Percentiles rank a stretch among this genome's conserved stretches.
phyloP scores from a whole-genome alignment of 2,797 vertebrate genomes.

The Peromyscus attwateri region DNA sequence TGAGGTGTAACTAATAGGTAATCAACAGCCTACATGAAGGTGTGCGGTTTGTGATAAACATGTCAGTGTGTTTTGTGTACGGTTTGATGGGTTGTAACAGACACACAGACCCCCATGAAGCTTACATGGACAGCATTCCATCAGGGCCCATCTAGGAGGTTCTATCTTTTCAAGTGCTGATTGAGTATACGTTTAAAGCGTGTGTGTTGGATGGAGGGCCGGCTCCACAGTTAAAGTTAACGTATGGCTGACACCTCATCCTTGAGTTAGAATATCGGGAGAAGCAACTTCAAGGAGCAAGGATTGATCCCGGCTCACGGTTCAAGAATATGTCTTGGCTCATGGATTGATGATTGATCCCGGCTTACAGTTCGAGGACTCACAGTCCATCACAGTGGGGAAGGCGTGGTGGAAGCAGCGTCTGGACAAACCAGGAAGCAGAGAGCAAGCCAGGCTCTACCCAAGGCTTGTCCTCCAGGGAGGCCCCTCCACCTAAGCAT shows the following conservation, averaged over 20 bases:
- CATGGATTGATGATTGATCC: not conserved
- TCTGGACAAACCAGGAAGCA: not conserved
- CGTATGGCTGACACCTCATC: not conserved
- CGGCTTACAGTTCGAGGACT: not conserved
- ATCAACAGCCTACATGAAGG: not conserved
- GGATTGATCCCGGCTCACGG: not conserved
- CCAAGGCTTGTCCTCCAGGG: not conserved
- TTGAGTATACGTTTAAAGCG: not conserved
- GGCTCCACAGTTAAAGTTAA: not conserved
- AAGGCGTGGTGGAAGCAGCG: not conserved
- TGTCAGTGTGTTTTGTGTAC: no score
- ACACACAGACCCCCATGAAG: not conserved
- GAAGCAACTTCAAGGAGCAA: not conserved
- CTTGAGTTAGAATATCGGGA: not conserved
- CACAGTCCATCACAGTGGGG: not conserved
- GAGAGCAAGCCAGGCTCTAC: not conserved
- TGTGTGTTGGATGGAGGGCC: not conserved
- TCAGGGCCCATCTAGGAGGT: not conserved
- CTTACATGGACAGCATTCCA: not conserved
- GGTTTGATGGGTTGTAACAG: not conserved
- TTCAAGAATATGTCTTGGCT: not conserved
- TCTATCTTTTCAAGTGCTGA: not conserved
- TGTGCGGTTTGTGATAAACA: no score
- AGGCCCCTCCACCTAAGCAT: not conserved
- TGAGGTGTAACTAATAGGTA: not conserved